Evolutionary conservation across 2,888 invertebrate species (phyloP), one percentile per base, ranked within the genome.

Genomic region (Tineola bisselliella): DNA sequence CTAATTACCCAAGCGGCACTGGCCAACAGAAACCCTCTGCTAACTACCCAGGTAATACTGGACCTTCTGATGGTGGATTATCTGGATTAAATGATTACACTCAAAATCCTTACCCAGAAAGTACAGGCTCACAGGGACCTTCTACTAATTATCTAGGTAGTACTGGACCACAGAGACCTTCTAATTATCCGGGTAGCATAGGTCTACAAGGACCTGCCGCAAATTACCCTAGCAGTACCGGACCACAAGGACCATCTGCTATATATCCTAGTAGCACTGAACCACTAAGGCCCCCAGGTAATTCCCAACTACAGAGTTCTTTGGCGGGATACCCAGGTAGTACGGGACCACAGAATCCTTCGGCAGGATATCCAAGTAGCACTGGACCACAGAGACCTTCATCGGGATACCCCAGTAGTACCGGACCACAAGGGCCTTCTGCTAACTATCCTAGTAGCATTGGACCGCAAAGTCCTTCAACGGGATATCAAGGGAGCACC

Each of bases 21-120:
- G 75, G 77, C 43, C 69, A 76, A 19, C 73, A 74, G 63, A 74
- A 75, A 4, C 75, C 79, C n/a, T 64, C 70, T 31, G 70, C 73
- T n/a, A 66, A 70, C 1, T 75, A 70, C 64, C 72, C 80, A 1
- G 73, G 76, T 19, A 66, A 67, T 33, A 63, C 69, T 62, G 75
- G 77, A 44, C 69, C 76, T 18, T 72, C 79, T 65, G 71, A 74
- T 4, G 25, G 25, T 4, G 6, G 25, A 25, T 25, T 25, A 25
- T 25, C 25, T 25, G 25, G 4, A 5, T 70, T 73, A 2, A 67
- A 70, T 18, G 62, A 64, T 61, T 69, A 64, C 62, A 66, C 72
- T 4, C 25, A 25, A 25, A 17, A n/a, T n/a, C n/a, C n/a, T n/a
- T 69, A 64, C 62, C 67, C 72, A 17, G 66, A 69, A 30, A 63